Percentiles rank a stretch among this genome's conserved stretches.
phyloP scores from a whole-genome alignment of 2,888 invertebrate genomes.

The Eristalis arbustorum region DNA sequence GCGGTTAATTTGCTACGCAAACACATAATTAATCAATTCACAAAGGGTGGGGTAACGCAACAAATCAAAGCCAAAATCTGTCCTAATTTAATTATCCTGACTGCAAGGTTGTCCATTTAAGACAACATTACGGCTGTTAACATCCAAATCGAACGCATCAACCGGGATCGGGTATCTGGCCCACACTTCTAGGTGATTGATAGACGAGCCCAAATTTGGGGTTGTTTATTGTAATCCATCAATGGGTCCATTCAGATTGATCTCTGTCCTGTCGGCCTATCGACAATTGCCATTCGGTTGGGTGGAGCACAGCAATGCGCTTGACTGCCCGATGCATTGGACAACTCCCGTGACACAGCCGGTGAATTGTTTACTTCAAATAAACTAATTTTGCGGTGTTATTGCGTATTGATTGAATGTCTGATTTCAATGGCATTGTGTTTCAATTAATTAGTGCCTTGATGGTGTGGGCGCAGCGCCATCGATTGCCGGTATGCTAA shows the following conservation, averaged over 20 bases:
- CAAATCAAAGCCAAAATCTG: constrained; percentile 32
- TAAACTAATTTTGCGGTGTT: constrained; percentile 45
- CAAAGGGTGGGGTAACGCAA: constrained; percentile 18
- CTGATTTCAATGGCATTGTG: constrained; percentile 42
- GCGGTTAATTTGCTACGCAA: constrained; percentile 36
- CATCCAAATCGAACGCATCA: constrained; percentile 11
- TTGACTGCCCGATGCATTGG: neutral
- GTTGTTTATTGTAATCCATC: constrained; percentile 36
- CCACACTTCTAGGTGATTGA: constrained; percentile 16
- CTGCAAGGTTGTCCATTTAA: constrained; percentile 18
- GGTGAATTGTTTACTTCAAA: constrained; percentile 39
- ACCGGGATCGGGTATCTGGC: neutral
- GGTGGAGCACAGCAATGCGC: neutral
- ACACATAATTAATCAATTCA: constrained; percentile 28
- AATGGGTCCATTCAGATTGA: constrained; percentile 1
- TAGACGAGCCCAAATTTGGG: constrained; percentile 27
- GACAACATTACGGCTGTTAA: constrained; percentile 39
- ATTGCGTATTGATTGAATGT: constrained; percentile 42
- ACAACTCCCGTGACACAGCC: neutral
- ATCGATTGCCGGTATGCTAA: constrained; percentile 3
- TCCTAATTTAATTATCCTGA: constrained; percentile 30
- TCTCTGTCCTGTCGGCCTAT: neutral
- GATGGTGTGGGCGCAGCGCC: neutral
- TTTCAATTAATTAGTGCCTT: constrained; percentile 39
- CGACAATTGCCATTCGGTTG: neutral